Evolutionary conservation across 2,888 invertebrate genomes (phyloP).

Genomic region (Anodontia alba): DNA sequence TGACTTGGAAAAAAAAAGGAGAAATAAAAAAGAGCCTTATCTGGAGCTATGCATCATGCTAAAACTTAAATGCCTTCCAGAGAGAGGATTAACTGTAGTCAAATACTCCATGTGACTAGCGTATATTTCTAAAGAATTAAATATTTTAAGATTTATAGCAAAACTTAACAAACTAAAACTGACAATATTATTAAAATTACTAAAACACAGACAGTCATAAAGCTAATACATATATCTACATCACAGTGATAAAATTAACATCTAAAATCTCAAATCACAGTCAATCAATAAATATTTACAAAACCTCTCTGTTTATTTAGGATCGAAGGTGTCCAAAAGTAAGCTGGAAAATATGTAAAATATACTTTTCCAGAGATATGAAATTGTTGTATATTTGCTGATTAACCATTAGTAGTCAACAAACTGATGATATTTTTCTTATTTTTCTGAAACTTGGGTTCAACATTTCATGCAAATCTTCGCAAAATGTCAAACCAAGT

Average conservation of each 20-base stretch:
- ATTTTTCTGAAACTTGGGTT: no score
- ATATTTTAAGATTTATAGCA: background rate
- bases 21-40: no score
- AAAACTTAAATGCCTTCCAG: no score
- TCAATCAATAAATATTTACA: constrained; percentile 12
- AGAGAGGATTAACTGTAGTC: background rate
- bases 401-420: no score
- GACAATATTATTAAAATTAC: constrained; percentile 14
- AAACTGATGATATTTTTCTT: no score
- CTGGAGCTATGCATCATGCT: background rate
- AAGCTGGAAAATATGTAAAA: no score
- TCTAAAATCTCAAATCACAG: constrained; percentile 15
- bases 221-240: constrained; percentile 8
- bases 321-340: no score
- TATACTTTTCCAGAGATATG: no score
- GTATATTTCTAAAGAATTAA: constrained; percentile 5
- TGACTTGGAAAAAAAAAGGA: no score
- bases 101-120: background rate
- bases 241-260: constrained; percentile 13
- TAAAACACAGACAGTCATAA: constrained; percentile 1
- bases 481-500: no score
- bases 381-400: no score
- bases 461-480: no score
- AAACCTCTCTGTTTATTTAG: background rate
- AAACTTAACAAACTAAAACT: constrained; percentile 18